Conservation (phyloP, 2,797 vertebrate genomes). For the Melanotaenia nigrans region DNA sequence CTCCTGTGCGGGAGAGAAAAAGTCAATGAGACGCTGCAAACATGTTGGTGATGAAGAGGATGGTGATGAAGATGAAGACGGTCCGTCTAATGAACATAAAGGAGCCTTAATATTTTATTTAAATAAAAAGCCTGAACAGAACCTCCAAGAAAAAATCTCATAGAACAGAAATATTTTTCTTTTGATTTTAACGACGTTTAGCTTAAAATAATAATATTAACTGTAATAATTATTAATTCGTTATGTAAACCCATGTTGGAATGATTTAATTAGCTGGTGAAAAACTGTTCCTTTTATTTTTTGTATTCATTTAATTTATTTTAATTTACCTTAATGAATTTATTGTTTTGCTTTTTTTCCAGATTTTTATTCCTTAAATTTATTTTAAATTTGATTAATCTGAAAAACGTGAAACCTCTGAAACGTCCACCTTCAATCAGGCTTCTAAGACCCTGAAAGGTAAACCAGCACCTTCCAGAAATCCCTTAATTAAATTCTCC, state of each 20-base stretch:
- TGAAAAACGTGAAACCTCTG: neutral
- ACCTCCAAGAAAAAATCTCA: neutral
- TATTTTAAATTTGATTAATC: neutral
- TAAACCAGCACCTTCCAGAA: neutral
- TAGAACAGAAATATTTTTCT: neutral
- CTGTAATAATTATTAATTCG: neutral
- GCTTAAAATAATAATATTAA: no score
- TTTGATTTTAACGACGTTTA: neutral
- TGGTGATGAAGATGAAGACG: conserved; percentile 20
- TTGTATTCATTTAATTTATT: neutral
- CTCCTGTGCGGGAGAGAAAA: conserved; percentile 40
- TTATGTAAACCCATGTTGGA: neutral
- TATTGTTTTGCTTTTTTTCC: neutral
- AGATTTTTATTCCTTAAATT: neutral
- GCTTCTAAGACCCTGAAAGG: no score
- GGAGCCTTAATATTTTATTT: neutral
- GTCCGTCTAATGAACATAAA: conserved; percentile 7
- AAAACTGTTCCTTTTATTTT: no score
- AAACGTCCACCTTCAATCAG: neutral
- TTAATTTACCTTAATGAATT: neutral
- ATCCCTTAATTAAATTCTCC: no score
- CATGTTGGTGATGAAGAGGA: conserved; percentile 43
- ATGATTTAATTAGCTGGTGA: no score
- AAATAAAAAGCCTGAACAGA: neutral
- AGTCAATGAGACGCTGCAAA: conserved; percentile 59